Conservation (phyloP, 2,797 vertebrate genomes). For the Columba guinea region DNA sequence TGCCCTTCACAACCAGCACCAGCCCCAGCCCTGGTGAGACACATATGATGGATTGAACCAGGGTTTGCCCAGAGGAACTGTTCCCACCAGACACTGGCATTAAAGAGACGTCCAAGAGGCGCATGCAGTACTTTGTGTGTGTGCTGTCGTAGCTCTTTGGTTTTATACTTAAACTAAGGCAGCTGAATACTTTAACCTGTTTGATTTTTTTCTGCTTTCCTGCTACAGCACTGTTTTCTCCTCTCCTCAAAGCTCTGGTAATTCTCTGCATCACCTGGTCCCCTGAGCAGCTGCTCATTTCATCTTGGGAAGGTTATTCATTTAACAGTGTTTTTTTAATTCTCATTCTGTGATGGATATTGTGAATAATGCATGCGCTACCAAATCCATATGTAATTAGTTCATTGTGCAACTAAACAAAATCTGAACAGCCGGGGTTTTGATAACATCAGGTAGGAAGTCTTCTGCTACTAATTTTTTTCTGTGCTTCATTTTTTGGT, state of each 20-base stretch:
- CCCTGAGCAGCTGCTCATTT: neutral
- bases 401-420: neutral
- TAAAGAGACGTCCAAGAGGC: rapidly evolving
- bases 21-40: neutral
- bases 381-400: neutral
- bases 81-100: neutral
- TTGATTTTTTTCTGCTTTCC: neutral
- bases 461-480: neutral
- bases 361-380: neutral
- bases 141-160: neutral
- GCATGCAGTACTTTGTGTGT: neutral
- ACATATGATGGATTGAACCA: rapidly evolving
- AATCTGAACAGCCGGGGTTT: neutral
- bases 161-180: neutral
- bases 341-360: neutral
- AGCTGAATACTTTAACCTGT: neutral
- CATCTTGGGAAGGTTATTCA: neutral
- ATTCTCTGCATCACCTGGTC: neutral
- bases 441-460: neutral
- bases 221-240: neutral
- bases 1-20: neutral
- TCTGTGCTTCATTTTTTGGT: neutral
- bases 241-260: neutral
- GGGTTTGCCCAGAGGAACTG: neutral
- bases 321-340: neutral